A percentile compares a stretch with the other conserved stretches of the same genome.
phyloP scores from a whole-genome alignment of 2,113 vertebrate genomes.

The Tiliqua scincoides region DNA sequence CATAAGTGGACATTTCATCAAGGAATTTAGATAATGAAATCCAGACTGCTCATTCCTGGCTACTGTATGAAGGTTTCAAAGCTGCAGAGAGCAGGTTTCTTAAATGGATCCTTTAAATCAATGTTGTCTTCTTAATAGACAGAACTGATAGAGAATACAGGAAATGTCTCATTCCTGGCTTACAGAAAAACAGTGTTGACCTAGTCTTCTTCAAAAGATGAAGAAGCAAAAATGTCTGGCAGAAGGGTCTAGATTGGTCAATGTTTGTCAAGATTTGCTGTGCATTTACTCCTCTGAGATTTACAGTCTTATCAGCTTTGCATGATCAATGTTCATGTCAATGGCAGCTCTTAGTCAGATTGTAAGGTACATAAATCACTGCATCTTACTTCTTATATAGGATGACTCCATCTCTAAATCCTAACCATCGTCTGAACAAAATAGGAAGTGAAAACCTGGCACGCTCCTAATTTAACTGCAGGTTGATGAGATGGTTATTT shows the following conservation, averaged over 20 bases:
- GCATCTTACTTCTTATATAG: background rate
- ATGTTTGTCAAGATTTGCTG: no score
- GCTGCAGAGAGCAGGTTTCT: background rate
- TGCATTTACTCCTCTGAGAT: background rate
- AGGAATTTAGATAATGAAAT: conserved; percentile 19
- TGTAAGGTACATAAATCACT: no score
- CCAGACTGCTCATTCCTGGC: background rate
- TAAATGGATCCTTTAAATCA: conserved; percentile 13
- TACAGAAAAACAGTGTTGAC: background rate
- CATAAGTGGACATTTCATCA: conserved; percentile 10
- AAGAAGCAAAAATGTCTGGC: background rate
- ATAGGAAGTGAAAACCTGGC: background rate
- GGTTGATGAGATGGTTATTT: background rate
- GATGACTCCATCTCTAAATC: background rate
- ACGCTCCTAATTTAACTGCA: background rate
- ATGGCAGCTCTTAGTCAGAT: background rate
- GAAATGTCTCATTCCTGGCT: background rate
- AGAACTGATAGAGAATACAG: background rate
- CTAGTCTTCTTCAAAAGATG: background rate
- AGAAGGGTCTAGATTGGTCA: background rate
- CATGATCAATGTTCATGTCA: background rate
- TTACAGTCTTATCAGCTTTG: background rate
- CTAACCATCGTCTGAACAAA: background rate
- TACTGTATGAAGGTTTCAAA: background rate
- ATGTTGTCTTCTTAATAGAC: conserved; percentile 8